A percentile compares a stretch with the other conserved stretches of the same genome.
phyloP scores from a whole-genome alignment of 2,113 vertebrate genomes.

The Conger conger region DNA sequence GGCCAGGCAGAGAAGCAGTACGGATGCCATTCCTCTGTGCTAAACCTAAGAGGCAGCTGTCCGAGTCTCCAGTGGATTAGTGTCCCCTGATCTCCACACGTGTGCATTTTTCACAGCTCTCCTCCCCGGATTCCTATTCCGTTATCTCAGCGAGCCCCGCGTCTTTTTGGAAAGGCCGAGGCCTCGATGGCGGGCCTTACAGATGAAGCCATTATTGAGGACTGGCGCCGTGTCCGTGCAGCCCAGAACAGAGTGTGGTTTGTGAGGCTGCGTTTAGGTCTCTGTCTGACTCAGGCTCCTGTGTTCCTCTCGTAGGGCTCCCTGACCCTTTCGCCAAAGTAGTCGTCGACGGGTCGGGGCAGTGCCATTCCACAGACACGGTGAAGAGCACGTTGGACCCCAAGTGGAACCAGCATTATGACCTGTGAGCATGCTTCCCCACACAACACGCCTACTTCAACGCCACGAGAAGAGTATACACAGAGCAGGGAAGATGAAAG shows the following conservation, averaged over 20 bases:
- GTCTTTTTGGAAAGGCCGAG: not conserved
- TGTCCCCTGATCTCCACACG: not conserved
- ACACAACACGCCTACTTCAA: not conserved
- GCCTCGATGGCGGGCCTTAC: not conserved
- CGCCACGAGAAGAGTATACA: not conserved
- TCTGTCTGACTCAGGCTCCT: not conserved
- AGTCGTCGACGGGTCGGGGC: slow-evolving; percentile 94
- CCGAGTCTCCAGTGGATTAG: not conserved
- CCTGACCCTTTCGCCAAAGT: slow-evolving; percentile 96
- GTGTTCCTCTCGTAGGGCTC: slow-evolving; percentile 73
- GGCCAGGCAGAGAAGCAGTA: not conserved
- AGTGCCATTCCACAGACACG: slow-evolving; percentile 98
- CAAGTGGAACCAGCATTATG: slow-evolving; percentile 98
- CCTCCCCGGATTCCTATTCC: not conserved
- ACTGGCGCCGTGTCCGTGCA: not conserved
- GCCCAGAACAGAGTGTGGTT: not conserved
- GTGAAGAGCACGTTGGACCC: slow-evolving; percentile 98
- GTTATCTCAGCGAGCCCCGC: not conserved
- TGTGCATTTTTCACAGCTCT: not conserved
- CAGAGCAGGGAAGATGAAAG: not conserved
- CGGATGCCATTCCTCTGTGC: not conserved
- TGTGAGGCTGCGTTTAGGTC: not conserved
- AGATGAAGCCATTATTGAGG: not conserved
- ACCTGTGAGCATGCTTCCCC: slow-evolving; percentile 81
- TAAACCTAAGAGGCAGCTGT: not conserved